These are phyloP conservation scores for Cryptus viduatorius DNA, from an alignment of 2,888 invertebrate species.

Conservation along the genomic window DNA sequence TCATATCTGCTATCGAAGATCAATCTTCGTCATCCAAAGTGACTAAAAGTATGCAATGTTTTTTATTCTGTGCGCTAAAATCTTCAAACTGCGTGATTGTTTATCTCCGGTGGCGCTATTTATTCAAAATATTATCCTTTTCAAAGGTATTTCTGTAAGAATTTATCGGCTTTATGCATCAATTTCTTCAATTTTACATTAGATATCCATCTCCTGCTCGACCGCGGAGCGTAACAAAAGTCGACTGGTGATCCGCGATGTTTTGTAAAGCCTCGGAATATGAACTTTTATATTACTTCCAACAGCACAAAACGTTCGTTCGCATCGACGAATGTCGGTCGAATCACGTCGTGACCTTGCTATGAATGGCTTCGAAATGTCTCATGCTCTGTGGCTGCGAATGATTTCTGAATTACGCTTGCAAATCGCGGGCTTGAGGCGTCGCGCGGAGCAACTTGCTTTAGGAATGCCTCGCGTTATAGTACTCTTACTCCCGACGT, in stretches of 20 bases:
- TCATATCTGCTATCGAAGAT: not conserved
- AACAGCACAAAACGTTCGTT: not conserved
- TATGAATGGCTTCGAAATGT: constrained; percentile 54
- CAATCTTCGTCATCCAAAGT: not conserved
- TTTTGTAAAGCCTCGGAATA: not conserved
- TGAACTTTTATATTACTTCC: not conserved
- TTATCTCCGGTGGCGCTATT: too few species aligned
- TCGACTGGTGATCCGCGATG: too few species aligned
- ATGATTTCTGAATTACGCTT: constrained; percentile 64
- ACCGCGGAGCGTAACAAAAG: too few species aligned
- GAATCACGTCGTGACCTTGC: constrained; percentile 53
- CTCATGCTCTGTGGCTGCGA: constrained; percentile 47
- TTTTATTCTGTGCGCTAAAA: too few species aligned
- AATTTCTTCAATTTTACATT: too few species aligned
- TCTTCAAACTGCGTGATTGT: too few species aligned
- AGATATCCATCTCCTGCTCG: too few species aligned
- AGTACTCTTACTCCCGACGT: constrained; percentile 45
- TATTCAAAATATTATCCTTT: too few species aligned
- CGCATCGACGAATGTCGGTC: constrained; percentile 21
- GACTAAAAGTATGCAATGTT: too few species aligned
- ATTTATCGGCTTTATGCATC: too few species aligned
- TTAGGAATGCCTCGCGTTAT: constrained; percentile 58
- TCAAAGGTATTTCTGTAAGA: too few species aligned
- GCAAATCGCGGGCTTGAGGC: constrained; percentile 50
- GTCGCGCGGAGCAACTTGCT: constrained; percentile 37